Conservation (phyloP, 2,797 vertebrate species). For the Anomalospiza imberbis region DNA sequence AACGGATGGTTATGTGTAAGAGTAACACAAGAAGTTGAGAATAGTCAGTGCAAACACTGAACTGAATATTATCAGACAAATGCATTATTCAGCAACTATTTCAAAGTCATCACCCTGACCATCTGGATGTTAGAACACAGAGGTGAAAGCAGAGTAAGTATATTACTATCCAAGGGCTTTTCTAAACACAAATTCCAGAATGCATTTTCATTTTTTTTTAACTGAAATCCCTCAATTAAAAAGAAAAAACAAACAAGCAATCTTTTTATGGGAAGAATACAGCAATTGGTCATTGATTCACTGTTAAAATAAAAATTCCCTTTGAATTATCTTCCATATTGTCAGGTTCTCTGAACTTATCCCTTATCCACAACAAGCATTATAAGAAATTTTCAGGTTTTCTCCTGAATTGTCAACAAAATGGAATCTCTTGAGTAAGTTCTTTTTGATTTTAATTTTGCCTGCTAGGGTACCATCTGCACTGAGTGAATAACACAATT, state of each 20-base stretch:
- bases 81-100: slow-evolving; percentile 51
- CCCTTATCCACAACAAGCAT: not conserved
- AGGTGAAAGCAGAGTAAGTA: not conserved
- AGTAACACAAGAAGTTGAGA: not conserved
- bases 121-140: not conserved
- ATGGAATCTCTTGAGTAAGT: not conserved
- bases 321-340: not conserved
- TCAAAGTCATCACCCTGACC: not conserved
- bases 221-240: not conserved
- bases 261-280: not conserved
- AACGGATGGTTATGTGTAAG: not conserved
- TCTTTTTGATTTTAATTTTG: not conserved
- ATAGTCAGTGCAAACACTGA: not conserved
- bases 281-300: not conserved
- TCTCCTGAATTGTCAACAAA: not conserved
- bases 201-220: not conserved
- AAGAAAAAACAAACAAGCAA: not conserved
- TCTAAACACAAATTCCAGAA: not conserved
- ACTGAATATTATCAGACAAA: not conserved
- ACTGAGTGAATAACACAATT: not conserved
- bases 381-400: not conserved
- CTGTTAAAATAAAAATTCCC: not conserved
- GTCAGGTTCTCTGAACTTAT: not conserved
- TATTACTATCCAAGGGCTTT: not conserved
- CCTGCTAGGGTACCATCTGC: not conserved